These are phyloP conservation scores for Syrrhaptes paradoxus DNA, from an alignment of 2,113 vertebrate species.

Conservation along the genomic window DNA sequence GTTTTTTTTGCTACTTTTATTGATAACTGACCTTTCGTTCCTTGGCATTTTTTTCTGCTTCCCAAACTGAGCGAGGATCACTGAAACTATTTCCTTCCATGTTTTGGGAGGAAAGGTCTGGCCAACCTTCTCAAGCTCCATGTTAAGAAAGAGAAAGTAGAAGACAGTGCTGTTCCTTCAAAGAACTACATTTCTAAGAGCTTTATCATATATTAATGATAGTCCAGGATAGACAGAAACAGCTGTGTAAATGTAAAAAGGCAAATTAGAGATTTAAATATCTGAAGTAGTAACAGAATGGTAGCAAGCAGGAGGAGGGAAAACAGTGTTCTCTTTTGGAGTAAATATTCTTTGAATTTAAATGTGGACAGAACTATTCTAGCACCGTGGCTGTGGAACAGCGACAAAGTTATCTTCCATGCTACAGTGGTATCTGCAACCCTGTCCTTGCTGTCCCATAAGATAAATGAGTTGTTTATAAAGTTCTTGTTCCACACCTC, in stretches of 20 bases:
- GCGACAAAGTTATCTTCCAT: not conserved
- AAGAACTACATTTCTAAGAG: not conserved
- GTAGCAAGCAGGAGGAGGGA: not conserved
- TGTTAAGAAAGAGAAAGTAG: not conserved
- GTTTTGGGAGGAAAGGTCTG: not conserved
- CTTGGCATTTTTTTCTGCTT: not conserved
- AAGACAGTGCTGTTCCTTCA: not conserved
- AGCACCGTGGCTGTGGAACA: not conserved
- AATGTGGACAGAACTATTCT: not conserved
- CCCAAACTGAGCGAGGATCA: not conserved
- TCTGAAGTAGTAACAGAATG: not conserved
- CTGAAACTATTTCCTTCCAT: not conserved
- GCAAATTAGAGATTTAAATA: not conserved
- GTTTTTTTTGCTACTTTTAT: not conserved
- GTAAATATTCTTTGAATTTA: not conserved
- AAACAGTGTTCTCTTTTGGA: not conserved
- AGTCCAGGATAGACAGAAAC: not conserved
- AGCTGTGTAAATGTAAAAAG: not conserved
- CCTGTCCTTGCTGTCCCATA: rapidly evolving
- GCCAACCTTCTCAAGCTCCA: not conserved
- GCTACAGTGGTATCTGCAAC: not conserved
- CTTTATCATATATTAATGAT: not conserved
- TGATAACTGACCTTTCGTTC: not conserved
- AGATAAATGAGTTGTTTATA: not conserved
- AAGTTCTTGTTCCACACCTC: not conserved